Conservation (phyloP, 2,888 invertebrate species). For the Pinctada fucata region DNA sequence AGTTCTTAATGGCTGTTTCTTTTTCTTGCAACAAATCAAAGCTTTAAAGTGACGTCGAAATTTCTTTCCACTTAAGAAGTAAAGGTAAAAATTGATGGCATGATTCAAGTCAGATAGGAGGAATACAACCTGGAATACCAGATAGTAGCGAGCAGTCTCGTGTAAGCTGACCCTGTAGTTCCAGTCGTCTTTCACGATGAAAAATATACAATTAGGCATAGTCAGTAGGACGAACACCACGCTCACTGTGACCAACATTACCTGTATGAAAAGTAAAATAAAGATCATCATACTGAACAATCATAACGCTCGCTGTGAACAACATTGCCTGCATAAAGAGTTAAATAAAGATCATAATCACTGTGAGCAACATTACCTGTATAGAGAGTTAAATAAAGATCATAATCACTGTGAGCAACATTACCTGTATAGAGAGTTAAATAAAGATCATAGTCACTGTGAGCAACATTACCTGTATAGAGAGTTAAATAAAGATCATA, state of each 20-base stretch:
- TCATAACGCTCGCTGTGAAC: too few relatives aligned
- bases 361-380: too few relatives aligned
- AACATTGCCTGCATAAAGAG: too few relatives aligned
- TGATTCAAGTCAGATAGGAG: conserved; percentile 61
- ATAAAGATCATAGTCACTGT: too few relatives aligned
- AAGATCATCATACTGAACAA: too few relatives aligned
- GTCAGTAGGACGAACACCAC: conserved; percentile 61
- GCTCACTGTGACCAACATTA: conserved; percentile 64
- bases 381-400: too few relatives aligned
- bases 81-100: conserved; percentile 66
- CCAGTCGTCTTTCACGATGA: conserved; percentile 58
- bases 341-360: too few relatives aligned
- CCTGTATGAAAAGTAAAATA: too few relatives aligned
- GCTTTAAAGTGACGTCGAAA: conserved; percentile 56
- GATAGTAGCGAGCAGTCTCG: conserved; percentile 51
- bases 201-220: conserved; percentile 64
- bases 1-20: neutral
- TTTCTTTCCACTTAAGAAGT: conserved; percentile 58
- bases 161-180: conserved; percentile 41
- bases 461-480: too few relatives aligned
- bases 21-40: conserved; percentile 41
- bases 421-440: too few relatives aligned
- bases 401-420: too few relatives aligned
- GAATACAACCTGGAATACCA: conserved; percentile 55
- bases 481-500: too few relatives aligned